Conservation (phyloP, 2,888 invertebrate genomes). For the Aleiodes leptofemur region DNA sequence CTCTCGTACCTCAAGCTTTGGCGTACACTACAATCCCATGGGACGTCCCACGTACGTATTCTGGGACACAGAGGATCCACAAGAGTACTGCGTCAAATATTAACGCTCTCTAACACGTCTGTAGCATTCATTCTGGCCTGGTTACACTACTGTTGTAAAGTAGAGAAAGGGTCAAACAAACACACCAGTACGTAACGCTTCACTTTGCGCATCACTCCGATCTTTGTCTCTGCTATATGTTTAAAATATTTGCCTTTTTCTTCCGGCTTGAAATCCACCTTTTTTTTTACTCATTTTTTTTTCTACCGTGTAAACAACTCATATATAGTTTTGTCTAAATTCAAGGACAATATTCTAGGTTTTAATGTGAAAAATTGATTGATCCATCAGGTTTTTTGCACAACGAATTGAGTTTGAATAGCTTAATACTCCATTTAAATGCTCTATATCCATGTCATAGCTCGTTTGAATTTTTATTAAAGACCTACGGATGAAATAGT, state of each 20-base stretch:
- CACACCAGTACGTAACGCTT: background rate
- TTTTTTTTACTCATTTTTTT: background rate
- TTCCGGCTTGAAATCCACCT: too few relatives aligned
- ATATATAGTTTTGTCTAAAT: background rate
- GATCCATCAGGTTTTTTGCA: background rate
- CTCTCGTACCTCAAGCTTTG: constrained; percentile 19
- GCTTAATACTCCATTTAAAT: background rate
- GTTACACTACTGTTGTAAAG: background rate
- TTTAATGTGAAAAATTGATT: background rate
- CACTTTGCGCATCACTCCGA: constrained; percentile 26
- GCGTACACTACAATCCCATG: constrained; percentile 45
- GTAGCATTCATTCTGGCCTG: constrained; percentile 33
- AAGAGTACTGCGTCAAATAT: constrained; percentile 56
- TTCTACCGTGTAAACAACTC: background rate
- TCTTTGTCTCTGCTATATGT: constrained; percentile 19
- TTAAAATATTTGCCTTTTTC: background rate
- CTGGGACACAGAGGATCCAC: constrained; percentile 36
- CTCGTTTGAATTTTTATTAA: constrained; percentile 45
- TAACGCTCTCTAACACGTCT: constrained; percentile 52
- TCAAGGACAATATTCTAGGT: background rate
- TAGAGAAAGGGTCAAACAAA: constrained; percentile 23
- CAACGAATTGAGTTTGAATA: background rate
- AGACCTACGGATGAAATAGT: constrained; percentile 30
- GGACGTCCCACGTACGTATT: constrained; percentile 45
- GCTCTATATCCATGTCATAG: constrained; percentile 10